Evolutionary conservation across 30 jellyfish, hydroid and myxozoan species (phyloP), one percentile per base, ranked within the genome.

Genomic region (Aurelia sp.): DNA sequence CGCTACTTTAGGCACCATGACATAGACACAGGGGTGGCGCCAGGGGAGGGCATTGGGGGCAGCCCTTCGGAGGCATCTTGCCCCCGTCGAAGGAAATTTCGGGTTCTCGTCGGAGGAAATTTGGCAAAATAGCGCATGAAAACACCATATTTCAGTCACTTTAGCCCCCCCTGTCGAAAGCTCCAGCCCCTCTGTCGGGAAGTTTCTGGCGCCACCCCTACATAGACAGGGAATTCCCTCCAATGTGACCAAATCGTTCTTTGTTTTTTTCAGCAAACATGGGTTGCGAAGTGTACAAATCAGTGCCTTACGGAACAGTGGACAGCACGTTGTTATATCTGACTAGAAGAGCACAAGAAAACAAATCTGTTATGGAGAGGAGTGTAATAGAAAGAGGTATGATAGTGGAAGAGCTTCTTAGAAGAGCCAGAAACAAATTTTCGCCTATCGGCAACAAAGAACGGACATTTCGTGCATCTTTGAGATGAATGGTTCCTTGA

Each of bases 301-400:
- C 99, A 15, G 92, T 90, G 67, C 99, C 99, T 4, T 90, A 79
- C 55, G 99, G 99, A 19, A 77, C 87, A 31, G 76, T 95, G 0
- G 97, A 90, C 75, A 90, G 92, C 62, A 95, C 99, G 17, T 37
- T 95, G 91, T 84, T 95, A 59, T 95, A 95, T 81, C 84, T 95
- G 47, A 64, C 94, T 3, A 81, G 99, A 21, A 78, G 99, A 40
- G 98, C 98, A 22, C 96, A 86, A 37, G 99, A 95, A 70, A 95
- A 95, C 74, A 79, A 88, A 81, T 85, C 99, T 17, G 99, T 89
- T 3, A 50, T 86, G 78, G 84, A 74, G 60, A 78, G 99, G 21
- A 77, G 91, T 13, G 53, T 3, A 4, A 37, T 77, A 40, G 99
- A 95, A 83, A 66, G 87, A 17, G 60, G 76, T 33, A 19, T 95